Conservation (phyloP, 2,797 vertebrate species). For the Chiroxiphia lanceolata region DNA sequence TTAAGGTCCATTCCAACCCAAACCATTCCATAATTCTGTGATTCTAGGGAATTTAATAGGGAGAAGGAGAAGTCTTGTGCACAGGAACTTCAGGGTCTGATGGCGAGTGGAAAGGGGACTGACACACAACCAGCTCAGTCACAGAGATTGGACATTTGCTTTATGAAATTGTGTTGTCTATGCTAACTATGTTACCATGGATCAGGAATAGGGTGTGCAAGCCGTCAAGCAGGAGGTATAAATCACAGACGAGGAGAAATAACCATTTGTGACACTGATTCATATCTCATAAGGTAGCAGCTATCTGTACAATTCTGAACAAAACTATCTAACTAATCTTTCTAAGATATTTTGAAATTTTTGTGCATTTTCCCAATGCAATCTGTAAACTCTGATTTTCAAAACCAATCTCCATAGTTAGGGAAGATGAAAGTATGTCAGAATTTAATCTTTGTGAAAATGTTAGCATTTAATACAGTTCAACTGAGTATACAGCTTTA, state of each 20-base stretch:
- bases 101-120: neutral
- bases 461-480: neutral
- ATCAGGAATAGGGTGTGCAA: neutral
- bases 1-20: neutral
- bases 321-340: neutral
- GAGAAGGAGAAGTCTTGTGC: neutral
- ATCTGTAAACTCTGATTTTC: neutral
- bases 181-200: too few species aligned
- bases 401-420: neutral
- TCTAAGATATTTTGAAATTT: neutral
- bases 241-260: neutral
- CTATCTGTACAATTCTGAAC: neutral
- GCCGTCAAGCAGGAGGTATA: neutral
- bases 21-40: neutral
- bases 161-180: neutral
- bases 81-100: neutral
- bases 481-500: neutral
- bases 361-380: neutral
- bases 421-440: neutral
- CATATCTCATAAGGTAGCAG: neutral
- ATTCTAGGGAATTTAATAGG: neutral
- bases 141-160: neutral
- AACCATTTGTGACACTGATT: neutral
- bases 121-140: neutral
- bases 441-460: neutral